Evolutionary conservation across 2,797 vertebrate species (phyloP), one percentile per base, ranked within the genome.

Genomic region (Pipistrellus nathusii): DNA sequence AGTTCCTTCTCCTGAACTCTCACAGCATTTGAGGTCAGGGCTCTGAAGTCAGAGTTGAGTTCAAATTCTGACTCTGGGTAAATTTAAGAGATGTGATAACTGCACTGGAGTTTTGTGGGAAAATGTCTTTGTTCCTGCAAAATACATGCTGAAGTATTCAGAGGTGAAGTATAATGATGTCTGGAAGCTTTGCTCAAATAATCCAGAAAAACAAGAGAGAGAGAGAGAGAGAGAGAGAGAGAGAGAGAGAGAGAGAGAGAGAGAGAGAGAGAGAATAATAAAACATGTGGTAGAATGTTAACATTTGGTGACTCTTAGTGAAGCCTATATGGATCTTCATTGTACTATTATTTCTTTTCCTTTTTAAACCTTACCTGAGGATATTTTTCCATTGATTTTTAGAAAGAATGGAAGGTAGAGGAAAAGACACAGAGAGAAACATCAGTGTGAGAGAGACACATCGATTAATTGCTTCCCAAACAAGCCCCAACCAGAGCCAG

Each of bases 61-160:
- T 88, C 68, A 91, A 82, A 81, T 88, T 11, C 46, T 85, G 32
- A 11, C 17, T 66, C 66, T 57, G 14, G 14, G 35, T 85, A 91
- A 53, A 23, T 90, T 68, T 93, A 48, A 73, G 62, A 46, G 12
- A 11, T 77, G 11, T 73, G 38, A 51, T 85, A 69, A 90, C 86
- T 81, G 10, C 15, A 41, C 44, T 59, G 11, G 30, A 30, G 80
- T 71, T 88, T 86, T 76, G 32, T 85, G 89, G 32, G 41, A 17
- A 93, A 84, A 88, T 59, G 25, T 59, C 41, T 95, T 93, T 80
- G 48, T 91, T 81, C 66, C 88, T 77, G 87, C 17, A 66, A 86
- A 32, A 88, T 85, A 30, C 14, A 15, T 78, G 23, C 17, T 85
- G 73, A 88, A 73, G 27, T 80, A 83, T 76, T 83, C 66, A 95